phyloP scores from a whole-genome alignment of 2,113 vertebrate species.

The Salvelinus sp. region DNA sequence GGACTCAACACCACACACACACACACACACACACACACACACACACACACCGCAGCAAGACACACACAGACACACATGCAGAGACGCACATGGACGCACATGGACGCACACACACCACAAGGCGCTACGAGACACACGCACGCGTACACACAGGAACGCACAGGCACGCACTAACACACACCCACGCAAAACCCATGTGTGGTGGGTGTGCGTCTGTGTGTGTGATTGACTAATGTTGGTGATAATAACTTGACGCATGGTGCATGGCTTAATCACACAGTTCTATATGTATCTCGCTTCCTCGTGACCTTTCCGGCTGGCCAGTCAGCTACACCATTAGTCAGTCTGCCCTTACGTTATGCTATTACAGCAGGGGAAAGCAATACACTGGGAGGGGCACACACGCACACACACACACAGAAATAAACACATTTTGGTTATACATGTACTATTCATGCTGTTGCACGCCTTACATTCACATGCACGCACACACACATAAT shows the following conservation, averaged over 20 bases:
- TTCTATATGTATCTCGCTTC: neutral
- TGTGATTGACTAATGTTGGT: neutral
- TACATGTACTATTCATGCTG: too few relatives aligned
- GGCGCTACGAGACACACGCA: neutral
- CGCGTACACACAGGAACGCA: too few relatives aligned
- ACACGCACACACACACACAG: conserved; percentile 2
- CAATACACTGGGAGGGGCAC: neutral
- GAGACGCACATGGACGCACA: neutral
- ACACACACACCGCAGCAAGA: neutral
- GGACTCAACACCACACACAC: neutral
- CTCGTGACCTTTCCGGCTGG: conserved; percentile 40
- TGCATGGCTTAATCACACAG: too few relatives aligned
- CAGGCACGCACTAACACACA: too few relatives aligned
- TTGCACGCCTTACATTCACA: conserved; percentile 6
- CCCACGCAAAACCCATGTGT: neutral
- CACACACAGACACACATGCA: neutral
- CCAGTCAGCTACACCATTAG: conserved; percentile 8
- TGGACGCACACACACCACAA: neutral
- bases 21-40: too few relatives aligned
- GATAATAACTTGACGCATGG: too few relatives aligned
- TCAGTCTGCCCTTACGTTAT: neutral
- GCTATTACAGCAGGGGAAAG: neutral
- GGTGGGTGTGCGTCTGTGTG: neutral
- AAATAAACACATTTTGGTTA: conserved; percentile 9
- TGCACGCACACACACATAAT: conserved; percentile 26